Evolutionary conservation across 2,888 invertebrate genomes (phyloP).

Genomic region (Erebia palarica): DNA sequence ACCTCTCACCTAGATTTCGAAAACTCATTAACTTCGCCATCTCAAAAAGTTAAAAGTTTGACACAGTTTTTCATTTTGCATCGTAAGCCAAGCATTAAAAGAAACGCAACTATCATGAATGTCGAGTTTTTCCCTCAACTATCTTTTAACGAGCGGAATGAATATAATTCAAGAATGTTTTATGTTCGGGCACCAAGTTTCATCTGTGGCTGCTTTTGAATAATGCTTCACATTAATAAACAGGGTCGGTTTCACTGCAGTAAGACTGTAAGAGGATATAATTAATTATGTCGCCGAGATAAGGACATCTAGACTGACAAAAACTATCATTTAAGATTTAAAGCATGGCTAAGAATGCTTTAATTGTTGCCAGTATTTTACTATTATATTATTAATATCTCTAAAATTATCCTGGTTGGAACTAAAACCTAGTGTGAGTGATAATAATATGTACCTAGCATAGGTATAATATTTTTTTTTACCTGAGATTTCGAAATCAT

Average conservation of each 20-base stretch:
- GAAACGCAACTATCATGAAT: slow-evolving; percentile 57
- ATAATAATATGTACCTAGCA: too few species aligned
- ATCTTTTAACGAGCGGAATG: slow-evolving; percentile 52
- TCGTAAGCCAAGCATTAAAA: slow-evolving; percentile 35
- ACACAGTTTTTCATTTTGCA: slow-evolving; percentile 38
- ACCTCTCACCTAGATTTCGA: slow-evolving; percentile 29
- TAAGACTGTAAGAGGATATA: slow-evolving; percentile 65
- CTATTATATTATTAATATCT: neutral
- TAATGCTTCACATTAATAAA: slow-evolving; percentile 78
- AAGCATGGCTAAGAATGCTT: neutral
- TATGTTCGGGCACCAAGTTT: slow-evolving; percentile 61
- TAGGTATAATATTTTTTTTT: too few species aligned
- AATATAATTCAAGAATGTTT: slow-evolving; percentile 65
- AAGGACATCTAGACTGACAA: slow-evolving; percentile 53
- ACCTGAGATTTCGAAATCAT: too few species aligned
- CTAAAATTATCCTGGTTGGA: neutral
- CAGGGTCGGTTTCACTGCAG: slow-evolving; percentile 64
- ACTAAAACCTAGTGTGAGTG: too few species aligned
- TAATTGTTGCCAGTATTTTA: neutral
- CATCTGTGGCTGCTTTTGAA: slow-evolving; percentile 74
- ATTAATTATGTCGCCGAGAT: slow-evolving; percentile 68
- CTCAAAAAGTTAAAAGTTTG: slow-evolving; percentile 38
- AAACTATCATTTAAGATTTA: slow-evolving; percentile 64
- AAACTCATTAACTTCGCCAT: slow-evolving; percentile 33
- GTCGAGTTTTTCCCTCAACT: slow-evolving; percentile 63